These are phyloP conservation scores for Sitta europaea DNA, from an alignment of 2,113 vertebrate genomes.

Conservation along the genomic window DNA sequence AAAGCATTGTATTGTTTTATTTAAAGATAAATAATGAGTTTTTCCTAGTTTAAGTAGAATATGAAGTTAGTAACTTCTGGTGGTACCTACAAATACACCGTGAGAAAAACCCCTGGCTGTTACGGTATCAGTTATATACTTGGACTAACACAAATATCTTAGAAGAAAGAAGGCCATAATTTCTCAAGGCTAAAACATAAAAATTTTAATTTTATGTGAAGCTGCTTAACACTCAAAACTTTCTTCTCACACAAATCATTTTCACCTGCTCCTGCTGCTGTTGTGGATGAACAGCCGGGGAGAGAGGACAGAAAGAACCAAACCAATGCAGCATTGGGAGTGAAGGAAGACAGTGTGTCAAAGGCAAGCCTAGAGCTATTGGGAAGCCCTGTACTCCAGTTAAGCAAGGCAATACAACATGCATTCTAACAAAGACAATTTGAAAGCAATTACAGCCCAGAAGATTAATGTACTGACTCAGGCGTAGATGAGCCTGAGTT, in stretches of 20 bases:
- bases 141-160: not conserved
- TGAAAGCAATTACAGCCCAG: not conserved
- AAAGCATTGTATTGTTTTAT: not conserved
- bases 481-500: not conserved
- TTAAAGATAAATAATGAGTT: not conserved
- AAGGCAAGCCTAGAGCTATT: not conserved
- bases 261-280: not conserved
- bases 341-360: not conserved
- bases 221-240: not conserved
- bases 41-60: not conserved
- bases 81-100: not conserved
- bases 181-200: not conserved
- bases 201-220: not conserved
- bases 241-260: not conserved
- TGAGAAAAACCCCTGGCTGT: not conserved
- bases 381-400: not conserved
- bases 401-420: not conserved
- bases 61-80: not conserved
- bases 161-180: not conserved
- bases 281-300: not conserved
- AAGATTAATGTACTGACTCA: not conserved
- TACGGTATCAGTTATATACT: not conserved
- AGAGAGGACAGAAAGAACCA: not conserved
- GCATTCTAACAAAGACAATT: not conserved
- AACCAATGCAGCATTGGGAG: fast-evolving